A percentile compares a stretch with the other conserved stretches of the same genome.
Conservation (phyloP, 2,797 vertebrate species). For the Notamacropus eugenii region DNA sequence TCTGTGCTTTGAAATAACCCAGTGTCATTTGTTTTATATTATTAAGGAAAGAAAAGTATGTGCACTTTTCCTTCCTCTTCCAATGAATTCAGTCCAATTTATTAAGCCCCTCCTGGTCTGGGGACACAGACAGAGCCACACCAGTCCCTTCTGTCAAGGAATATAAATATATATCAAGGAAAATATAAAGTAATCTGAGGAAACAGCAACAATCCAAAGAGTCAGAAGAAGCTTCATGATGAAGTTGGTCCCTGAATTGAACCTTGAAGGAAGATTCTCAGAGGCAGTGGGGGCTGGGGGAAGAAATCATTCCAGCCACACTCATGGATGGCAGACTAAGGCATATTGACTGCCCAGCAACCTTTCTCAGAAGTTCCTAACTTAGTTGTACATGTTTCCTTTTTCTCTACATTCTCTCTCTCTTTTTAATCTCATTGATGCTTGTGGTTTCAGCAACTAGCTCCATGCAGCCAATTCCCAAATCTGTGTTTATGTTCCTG, state of each 20-base stretch:
- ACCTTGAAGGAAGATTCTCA: neutral
- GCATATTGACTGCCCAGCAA: too few relatives aligned
- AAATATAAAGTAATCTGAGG: neutral
- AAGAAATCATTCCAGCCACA: neutral
- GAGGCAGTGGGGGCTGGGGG: neutral
- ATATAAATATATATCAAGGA: too few relatives aligned
- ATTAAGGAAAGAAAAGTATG: neutral
- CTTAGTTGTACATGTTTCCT: neutral
- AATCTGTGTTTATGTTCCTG: neutral
- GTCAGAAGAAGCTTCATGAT: neutral
- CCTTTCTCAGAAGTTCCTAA: too few relatives aligned
- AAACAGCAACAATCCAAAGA: neutral
- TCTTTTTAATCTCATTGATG: neutral
- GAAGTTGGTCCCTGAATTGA: neutral
- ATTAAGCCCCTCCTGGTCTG: neutral
- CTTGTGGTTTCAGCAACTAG: neutral
- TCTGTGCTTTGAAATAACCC: neutral
- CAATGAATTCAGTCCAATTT: conserved; percentile 14
- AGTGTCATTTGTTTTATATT: neutral
- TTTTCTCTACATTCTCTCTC: neutral
- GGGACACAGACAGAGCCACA: neutral
- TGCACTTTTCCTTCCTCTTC: neutral
- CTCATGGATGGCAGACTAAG: too few relatives aligned
- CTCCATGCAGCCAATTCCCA: neutral
- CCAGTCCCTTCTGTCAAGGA: neutral